Percentiles rank a stretch among this genome's conserved stretches.
These are phyloP conservation scores for Vulpes ferrilata DNA, from an alignment of 2,113 vertebrate species.

Conservation along the genomic window DNA sequence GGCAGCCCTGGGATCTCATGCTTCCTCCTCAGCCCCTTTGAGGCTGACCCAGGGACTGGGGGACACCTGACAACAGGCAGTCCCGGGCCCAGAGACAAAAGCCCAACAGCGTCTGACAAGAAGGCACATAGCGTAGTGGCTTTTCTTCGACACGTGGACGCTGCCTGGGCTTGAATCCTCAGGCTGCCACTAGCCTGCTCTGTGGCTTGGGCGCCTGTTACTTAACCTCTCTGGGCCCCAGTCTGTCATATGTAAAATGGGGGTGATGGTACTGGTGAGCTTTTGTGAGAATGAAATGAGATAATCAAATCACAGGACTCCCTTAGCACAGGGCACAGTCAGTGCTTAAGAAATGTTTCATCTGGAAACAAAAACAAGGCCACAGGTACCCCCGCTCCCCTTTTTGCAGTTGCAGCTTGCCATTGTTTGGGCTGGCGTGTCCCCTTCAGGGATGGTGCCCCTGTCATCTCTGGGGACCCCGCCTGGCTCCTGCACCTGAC, in stretches of 20 bases:
- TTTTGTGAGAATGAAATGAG: background rate
- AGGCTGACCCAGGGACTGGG: background rate
- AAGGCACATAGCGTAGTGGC: background rate
- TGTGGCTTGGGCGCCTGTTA: background rate
- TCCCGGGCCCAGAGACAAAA: background rate
- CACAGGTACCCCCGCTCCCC: background rate
- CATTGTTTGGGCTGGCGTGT: background rate
- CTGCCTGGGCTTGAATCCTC: background rate
- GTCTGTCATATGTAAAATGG: slow-evolving; percentile 9
- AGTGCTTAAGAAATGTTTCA: background rate
- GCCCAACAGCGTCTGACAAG: background rate
- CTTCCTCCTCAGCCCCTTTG: background rate
- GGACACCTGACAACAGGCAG: background rate
- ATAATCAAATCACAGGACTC: background rate
- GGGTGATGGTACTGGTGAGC: background rate
- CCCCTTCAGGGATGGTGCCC: background rate
- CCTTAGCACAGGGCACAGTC: background rate
- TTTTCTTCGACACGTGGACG: background rate
- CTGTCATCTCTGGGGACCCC: background rate
- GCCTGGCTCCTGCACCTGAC: background rate
- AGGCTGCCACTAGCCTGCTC: background rate
- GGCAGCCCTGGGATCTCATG: background rate
- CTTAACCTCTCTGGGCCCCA: background rate
- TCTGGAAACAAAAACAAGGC: background rate
- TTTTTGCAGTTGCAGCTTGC: background rate